A percentile compares a stretch with the other conserved stretches of the same genome.
Conservation (phyloP, 2,113 vertebrate species). For the Eulemur rufifrons region DNA sequence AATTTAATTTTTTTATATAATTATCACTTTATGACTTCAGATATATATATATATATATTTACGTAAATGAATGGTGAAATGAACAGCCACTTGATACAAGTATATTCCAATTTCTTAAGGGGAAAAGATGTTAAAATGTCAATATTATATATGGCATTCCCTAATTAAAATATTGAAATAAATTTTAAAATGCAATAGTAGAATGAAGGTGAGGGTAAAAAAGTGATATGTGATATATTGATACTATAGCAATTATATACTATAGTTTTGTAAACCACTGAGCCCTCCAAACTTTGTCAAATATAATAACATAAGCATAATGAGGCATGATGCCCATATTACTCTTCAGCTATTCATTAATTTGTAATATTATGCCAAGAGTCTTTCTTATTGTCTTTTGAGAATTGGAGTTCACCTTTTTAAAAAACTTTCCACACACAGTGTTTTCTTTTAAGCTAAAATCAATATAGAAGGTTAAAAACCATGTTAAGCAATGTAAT, state of each 20-base stretch:
- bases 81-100: constrained; percentile 19
- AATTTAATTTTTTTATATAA: background rate
- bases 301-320: background rate
- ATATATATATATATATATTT: constrained; percentile 8
- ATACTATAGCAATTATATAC: background rate
- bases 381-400: background rate
- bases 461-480: constrained; percentile 19
- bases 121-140: background rate
- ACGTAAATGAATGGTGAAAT: background rate
- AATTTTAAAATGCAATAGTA: background rate
- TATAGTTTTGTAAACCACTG: background rate
- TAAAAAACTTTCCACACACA: background rate
- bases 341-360: background rate
- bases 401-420: constrained; percentile 28
- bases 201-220: background rate
- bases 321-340: background rate
- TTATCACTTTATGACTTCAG: constrained; percentile 1
- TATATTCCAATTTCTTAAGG: background rate
- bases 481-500: background rate
- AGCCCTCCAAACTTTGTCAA: constrained; percentile 4
- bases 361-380: background rate
- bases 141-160: background rate
- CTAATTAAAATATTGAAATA: constrained; percentile 34
- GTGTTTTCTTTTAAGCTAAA: background rate
- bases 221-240: background rate